These are phyloP conservation scores for Caenorhabditis afra DNA, from an alignment of 2,888 invertebrate genomes.

Conservation along the genomic window DNA sequence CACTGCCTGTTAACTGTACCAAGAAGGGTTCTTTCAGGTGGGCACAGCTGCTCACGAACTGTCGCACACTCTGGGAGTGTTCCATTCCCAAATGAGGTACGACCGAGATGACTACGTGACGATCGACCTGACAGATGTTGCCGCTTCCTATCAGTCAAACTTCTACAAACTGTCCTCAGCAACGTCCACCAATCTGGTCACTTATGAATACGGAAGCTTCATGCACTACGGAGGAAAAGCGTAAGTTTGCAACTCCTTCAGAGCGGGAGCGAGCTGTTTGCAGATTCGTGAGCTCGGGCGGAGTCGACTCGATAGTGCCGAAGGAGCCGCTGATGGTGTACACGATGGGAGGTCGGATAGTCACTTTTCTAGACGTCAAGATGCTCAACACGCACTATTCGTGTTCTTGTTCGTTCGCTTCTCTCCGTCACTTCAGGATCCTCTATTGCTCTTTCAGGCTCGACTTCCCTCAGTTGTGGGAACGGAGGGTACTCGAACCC, in stretches of 20 bases:
- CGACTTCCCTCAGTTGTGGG: constrained; percentile 58
- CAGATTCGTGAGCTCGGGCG: constrained; percentile 44
- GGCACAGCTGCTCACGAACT: constrained; percentile 66
- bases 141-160: constrained; percentile 23
- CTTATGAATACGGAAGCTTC: constrained; percentile 65
- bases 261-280: background rate
- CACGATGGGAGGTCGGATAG: constrained; percentile 58
- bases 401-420: constrained; percentile 36
- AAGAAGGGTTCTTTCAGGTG: constrained; percentile 47
- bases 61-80: constrained; percentile 60
- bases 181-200: constrained; percentile 29
- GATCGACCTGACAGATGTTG: constrained; percentile 60
- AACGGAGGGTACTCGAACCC: constrained; percentile 76
- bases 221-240: constrained; percentile 62
- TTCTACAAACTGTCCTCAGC: constrained; percentile 37
- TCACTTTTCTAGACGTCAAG: constrained; percentile 53
- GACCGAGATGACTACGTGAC: constrained; percentile 64
- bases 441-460: constrained; percentile 5
- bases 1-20: too few relatives aligned
- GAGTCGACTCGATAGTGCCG: constrained; percentile 55
- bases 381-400: constrained; percentile 56
- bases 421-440: background rate
- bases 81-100: constrained; percentile 65
- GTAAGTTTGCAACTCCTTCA: constrained; percentile 3
- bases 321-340: constrained; percentile 48